A percentile compares a stretch with the other conserved stretches of the same genome.
Evolutionary conservation across 1,140 invertebrate species (phyloP).

Genomic region (Drosophila mauritiana): DNA sequence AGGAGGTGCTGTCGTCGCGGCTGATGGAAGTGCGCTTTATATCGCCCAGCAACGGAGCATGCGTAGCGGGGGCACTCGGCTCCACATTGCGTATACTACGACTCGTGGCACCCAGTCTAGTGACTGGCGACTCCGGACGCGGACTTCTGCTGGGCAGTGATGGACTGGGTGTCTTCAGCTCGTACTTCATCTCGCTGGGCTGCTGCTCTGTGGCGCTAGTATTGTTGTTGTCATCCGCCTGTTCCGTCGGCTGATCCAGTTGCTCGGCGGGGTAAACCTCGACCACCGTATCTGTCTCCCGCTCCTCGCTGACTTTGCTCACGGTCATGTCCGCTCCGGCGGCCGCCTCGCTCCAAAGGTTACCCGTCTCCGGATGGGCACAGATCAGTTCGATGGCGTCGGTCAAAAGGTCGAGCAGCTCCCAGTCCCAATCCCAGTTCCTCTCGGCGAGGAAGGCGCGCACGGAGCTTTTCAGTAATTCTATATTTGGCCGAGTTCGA

Average conservation of each 20-base stretch:
- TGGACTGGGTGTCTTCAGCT: conserved; percentile 30
- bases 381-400: conserved; percentile 56
- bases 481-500: conserved; percentile 63
- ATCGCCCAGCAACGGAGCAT: conserved; percentile 51
- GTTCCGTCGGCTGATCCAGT: conserved; percentile 43
- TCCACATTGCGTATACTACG: conserved; percentile 39
- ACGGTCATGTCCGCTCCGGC: conserved; percentile 61
- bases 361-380: conserved; percentile 52
- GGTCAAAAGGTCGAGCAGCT: conserved; percentile 59
- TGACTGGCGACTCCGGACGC: background rate
- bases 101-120: conserved; percentile 20
- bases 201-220: conserved; percentile 15
- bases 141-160: conserved; percentile 15
- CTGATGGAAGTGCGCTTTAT: conserved; percentile 53
- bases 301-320: conserved; percentile 65
- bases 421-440: conserved; percentile 31
- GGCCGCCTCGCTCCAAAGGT: conserved; percentile 47
- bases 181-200: conserved; percentile 63
- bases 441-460: conserved; percentile 51
- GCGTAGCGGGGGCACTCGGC: background rate
- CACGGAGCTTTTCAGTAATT: conserved; percentile 59
- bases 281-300: conserved; percentile 63
- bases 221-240: conserved; percentile 49
- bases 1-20: conserved; percentile 57
- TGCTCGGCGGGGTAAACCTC: conserved; percentile 58